These are phyloP conservation scores for Theodoxus fluviatilis DNA, from an alignment of 2,888 invertebrate species.

Conservation along the genomic window DNA sequence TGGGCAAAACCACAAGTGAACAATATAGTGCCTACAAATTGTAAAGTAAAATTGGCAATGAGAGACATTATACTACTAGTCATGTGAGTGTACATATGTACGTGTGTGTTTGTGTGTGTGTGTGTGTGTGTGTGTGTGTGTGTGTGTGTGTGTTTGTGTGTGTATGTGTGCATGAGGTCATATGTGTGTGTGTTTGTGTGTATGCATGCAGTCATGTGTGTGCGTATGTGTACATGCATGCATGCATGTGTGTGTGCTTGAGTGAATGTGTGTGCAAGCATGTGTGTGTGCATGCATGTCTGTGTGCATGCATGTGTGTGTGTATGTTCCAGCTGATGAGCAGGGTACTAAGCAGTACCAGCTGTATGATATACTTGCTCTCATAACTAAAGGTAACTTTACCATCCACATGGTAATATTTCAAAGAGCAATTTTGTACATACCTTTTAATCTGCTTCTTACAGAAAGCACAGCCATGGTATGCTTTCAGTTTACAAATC, in stretches of 20 bases:
- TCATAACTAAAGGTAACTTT: too few relatives aligned
- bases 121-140: constrained; percentile 2
- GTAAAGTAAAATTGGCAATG: neutral
- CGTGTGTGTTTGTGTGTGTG: neutral
- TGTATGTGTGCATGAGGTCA: neutral
- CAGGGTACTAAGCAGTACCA: too few relatives aligned
- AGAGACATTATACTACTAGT: neutral
- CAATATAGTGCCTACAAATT: neutral
- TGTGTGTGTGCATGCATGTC: constrained; percentile 1
- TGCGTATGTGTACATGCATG: neutral
- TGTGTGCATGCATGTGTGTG: constrained; percentile 5
- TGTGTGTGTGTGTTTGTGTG: too few relatives aligned
- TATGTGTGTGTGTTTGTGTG: neutral
- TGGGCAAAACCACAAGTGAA: neutral
- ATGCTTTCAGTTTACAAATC: too few relatives aligned
- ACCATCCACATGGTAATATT: too few relatives aligned
- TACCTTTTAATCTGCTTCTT: too few relatives aligned
- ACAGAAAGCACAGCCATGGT: too few relatives aligned
- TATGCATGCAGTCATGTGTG: neutral
- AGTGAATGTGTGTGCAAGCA: neutral
- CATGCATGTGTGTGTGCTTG: neutral
- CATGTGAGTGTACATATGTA: neutral
- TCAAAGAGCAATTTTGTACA: too few relatives aligned
- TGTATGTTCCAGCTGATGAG: neutral
- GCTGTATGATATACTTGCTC: too few relatives aligned